A percentile compares a stretch with the other conserved stretches of the same genome.
These are phyloP conservation scores for Callorhinus ursinus DNA, from an alignment of 2,113 vertebrate species.

Conservation along the genomic window DNA sequence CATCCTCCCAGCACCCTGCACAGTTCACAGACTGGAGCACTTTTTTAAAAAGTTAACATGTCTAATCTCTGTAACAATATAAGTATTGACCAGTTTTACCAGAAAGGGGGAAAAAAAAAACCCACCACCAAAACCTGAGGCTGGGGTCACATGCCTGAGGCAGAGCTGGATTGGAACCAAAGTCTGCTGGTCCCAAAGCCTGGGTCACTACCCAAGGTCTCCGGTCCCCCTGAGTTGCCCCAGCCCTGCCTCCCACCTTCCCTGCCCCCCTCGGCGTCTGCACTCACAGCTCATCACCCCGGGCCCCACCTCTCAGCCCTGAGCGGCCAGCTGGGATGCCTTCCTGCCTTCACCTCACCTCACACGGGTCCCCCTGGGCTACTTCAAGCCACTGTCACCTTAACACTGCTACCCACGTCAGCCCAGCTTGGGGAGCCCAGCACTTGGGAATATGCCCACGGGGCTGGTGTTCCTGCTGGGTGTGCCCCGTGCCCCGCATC, in stretches of 20 bases:
- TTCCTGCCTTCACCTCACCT: background rate
- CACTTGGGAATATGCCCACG: background rate
- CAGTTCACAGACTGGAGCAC: background rate
- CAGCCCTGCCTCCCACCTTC: background rate
- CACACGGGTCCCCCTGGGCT: background rate
- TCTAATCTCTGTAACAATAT: background rate
- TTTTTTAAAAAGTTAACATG: constrained; percentile 32
- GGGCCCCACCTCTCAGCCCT: background rate
- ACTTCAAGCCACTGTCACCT: background rate
- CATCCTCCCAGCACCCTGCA: background rate
- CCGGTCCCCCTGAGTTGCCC: background rate
- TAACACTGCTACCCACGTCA: background rate
- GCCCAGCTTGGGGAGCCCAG: background rate
- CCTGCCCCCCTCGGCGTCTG: background rate
- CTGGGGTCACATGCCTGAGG: background rate
- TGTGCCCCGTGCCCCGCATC: too few species aligned
- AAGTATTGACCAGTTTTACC: background rate
- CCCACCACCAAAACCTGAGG: background rate
- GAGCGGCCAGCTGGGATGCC: background rate
- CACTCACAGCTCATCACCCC: background rate
- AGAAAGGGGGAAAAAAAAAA: background rate
- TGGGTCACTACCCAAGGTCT: background rate
- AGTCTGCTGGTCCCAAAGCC: background rate
- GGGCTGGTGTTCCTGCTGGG: background rate
- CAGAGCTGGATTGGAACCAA: background rate